Evolutionary conservation across 2,888 invertebrate species (phyloP), one percentile per base, ranked within the genome.

Genomic region (Ceriagrion tenellum): DNA sequence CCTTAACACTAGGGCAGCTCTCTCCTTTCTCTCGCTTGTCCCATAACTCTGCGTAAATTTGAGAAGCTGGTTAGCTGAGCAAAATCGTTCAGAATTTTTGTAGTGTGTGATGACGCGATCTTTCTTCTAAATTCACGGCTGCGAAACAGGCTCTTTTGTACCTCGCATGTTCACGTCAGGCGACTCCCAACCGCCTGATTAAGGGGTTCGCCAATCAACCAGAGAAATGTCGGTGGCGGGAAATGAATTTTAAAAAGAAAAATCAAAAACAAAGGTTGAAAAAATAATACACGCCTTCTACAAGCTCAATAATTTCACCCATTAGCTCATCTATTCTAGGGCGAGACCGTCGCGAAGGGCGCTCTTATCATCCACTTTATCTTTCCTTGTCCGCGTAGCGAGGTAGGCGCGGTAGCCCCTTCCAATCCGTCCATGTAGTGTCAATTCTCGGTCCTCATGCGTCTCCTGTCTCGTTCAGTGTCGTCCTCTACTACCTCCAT

Each of bases 291-390:
- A n/a, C 69, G 26, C 69, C 26, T 0, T 26, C 69, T 69, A 69
- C 69, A 69, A 18, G 69, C 8, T 69, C 69, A 69, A 69, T 69
- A 69, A 69, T 69, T 69, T 69, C 69, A 69, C 10, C 69, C 69
- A 69, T 69, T 69, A 69, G 69, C 69, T 69, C 69, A 26, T 69
- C 23, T 69, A 69, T 69, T 69, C 69, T n/a, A 26, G 23, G n/a
- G 69, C n/a, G 81, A 81, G 26, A 26, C 81, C 81, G 35, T 81
- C 81, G 13, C 59, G 2, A 20, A 59, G 59, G 10, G 81, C 13
- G 55, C 89, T 89, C 55, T 89, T 89, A 55, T 55, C n/a, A 13
- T 89, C 89, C 55, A 47, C 89, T 89, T n/a, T 26, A 89, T 89
- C 55, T 89, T n/a, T 89, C 55, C 55, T 55, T n/a, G 89, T 89